phyloP scores from a whole-genome alignment of 2,113 vertebrate species.

The Aleadryas rufinucha region DNA sequence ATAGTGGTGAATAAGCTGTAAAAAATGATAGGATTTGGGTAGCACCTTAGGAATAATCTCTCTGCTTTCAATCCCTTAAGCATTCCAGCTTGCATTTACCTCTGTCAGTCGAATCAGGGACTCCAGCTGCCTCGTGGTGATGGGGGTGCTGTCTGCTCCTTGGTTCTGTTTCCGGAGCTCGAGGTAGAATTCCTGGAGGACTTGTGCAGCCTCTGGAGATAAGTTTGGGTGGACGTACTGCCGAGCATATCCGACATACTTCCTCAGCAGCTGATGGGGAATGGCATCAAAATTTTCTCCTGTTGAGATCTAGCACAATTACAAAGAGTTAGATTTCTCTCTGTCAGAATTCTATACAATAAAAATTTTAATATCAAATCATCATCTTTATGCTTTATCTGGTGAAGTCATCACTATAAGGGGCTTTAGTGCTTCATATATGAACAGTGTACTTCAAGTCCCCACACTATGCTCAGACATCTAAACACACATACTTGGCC shows the following conservation, averaged over 20 bases:
- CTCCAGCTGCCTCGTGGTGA: slow-evolving; percentile 95
- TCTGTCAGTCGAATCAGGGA: slow-evolving; percentile 93
- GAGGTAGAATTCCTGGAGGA: slow-evolving; percentile 92
- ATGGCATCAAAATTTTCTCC: slow-evolving; percentile 86
- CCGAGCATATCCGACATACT: slow-evolving; percentile 92
- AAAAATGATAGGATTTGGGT: neutral
- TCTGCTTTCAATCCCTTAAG: neutral
- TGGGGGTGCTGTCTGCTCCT: slow-evolving; percentile 84
- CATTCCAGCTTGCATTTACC: slow-evolving; percentile 59
- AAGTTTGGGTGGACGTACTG: slow-evolving; percentile 88
- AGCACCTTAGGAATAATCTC: neutral
- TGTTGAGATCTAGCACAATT: slow-evolving; percentile 72
- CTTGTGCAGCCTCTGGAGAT: slow-evolving; percentile 85
- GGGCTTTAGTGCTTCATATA: neutral
- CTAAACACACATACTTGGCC: neutral
- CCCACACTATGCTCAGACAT: neutral
- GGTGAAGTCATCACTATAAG: neutral
- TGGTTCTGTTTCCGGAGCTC: slow-evolving; percentile 89
- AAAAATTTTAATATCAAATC: neutral
- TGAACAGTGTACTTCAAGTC: neutral
- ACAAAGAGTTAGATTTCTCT: neutral
- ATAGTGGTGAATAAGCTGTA: neutral
- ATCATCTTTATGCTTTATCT: neutral
- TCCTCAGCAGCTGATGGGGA: slow-evolving; percentile 88
- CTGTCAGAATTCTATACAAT: neutral